phyloP scores from a whole-genome alignment of 1,140 invertebrate species.

The Apolygus lucorum region DNA sequence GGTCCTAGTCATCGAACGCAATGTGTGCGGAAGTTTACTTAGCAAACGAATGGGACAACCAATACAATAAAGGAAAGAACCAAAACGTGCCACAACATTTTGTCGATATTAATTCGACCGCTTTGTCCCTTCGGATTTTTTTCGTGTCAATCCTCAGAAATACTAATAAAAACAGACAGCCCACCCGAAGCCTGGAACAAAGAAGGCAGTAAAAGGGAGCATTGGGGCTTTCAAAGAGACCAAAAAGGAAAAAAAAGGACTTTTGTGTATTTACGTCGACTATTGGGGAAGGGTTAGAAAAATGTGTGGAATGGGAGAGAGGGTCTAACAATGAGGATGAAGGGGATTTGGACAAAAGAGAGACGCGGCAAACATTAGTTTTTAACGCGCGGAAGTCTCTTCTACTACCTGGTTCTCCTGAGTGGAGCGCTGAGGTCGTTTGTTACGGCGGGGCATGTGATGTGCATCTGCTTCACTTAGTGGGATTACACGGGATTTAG shows the following conservation, averaged over 20 bases:
- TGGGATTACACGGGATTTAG: not conserved
- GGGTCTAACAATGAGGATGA: not conserved
- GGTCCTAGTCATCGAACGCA: no score
- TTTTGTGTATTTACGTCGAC: constrained; percentile 14
- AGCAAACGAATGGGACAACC: not conserved
- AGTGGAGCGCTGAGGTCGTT: not conserved
- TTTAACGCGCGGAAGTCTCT: not conserved
- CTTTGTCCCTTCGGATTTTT: not conserved
- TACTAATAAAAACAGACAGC: constrained; percentile 15
- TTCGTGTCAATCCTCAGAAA: not conserved
- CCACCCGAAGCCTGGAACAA: not conserved
- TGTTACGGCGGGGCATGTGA: not conserved
- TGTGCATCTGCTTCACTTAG: constrained; percentile 1
- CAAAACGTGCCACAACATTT: constrained; percentile 10
- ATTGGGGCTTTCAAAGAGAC: not conserved
- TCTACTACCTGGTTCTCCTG: not conserved
- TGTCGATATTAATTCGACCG: constrained; percentile 2
- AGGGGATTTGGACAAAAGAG: not conserved
- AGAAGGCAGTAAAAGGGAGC: not conserved
- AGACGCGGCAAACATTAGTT: not conserved
- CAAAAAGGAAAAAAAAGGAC: not conserved
- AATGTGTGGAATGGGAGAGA: not conserved
- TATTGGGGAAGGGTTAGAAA: not conserved
- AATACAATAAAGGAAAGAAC: not conserved
- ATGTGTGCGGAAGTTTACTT: not conserved